A percentile compares a stretch with the other conserved stretches of the same genome.
phyloP scores from a whole-genome alignment of 2,113 vertebrate genomes.

The Hydrolagus affinis region DNA sequence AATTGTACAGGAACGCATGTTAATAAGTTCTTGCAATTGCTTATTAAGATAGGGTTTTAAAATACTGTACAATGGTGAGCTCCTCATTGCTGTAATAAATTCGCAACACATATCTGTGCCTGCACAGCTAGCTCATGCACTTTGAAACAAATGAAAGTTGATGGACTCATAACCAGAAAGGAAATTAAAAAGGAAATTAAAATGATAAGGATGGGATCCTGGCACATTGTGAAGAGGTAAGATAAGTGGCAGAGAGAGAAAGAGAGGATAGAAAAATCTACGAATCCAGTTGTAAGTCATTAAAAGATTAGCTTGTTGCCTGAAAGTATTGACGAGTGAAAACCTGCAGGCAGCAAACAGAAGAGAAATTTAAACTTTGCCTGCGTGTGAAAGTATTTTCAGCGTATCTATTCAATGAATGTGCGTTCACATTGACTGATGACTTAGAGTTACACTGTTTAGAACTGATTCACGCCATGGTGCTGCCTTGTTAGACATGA shows the following conservation, averaged over 20 bases:
- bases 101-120: background rate
- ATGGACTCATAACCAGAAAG: background rate
- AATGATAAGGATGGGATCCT: background rate
- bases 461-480: no score
- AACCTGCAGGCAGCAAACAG: background rate
- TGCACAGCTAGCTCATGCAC: no score
- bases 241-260: background rate
- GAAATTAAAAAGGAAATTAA: slow-evolving; percentile 25
- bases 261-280: background rate
- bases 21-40: background rate
- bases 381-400: background rate
- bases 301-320: background rate
- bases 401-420: no score
- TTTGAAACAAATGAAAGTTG: background rate
- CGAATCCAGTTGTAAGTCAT: background rate
- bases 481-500: no score
- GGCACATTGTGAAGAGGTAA: background rate
- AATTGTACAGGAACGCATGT: background rate
- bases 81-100: background rate
- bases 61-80: background rate
- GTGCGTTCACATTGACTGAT: no score
- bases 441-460: no score
- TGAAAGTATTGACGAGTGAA: background rate
- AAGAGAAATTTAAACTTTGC: background rate
- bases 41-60: background rate